Evolutionary conservation across 92 coral and sea anemone genomes (phyloP), one percentile per base, ranked within the genome.

Genomic region (Bergia sp.): DNA sequence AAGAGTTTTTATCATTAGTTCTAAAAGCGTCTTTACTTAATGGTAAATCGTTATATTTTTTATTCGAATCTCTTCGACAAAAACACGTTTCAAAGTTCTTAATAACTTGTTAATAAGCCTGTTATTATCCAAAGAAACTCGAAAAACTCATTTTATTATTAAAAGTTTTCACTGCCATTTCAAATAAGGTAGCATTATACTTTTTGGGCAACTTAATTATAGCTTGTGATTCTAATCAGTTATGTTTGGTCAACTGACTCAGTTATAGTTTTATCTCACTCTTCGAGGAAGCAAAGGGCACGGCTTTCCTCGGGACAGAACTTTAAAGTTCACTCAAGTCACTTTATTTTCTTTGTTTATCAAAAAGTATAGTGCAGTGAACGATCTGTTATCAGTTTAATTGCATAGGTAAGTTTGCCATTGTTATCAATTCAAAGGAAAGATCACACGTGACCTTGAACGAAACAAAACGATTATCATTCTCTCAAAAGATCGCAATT

Each of bases 401-500:
- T 72, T 71, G 87, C 45, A 47, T 69, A 41, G 76, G 40, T 6
- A 61, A 65, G 55, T 7, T 15, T n/a, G 12, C 67, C 21, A 84
- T 84, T 71, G 87, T 84, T 29, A 50, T 37, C 3, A 29, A 69
- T 71, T 84, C 79, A 69, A 84, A 44, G 87, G 41, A 67, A 18
- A 11, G 13, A 11, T 84, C 39, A 67, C 87, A 84, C 79, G 87
- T 84, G 87, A 84, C 37, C 87, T 43, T 20, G 64, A 6, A 29
- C 64, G 75, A 84, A 13, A 84, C 87, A 84, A 84, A 84, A 84
- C 79, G 58, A 84, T 49, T 71, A 84, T 71, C 73, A 72, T 41
- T 76, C 58, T 50, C 72, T 86, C 83, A 86, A 86, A 86, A 61
- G 83, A 76, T 37, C 69, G 76, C 73, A 76, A 75, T 57, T 42